Conservation (phyloP, 53 echinoderm and acorn worm genomes). For the Arbacia lixula region DNA sequence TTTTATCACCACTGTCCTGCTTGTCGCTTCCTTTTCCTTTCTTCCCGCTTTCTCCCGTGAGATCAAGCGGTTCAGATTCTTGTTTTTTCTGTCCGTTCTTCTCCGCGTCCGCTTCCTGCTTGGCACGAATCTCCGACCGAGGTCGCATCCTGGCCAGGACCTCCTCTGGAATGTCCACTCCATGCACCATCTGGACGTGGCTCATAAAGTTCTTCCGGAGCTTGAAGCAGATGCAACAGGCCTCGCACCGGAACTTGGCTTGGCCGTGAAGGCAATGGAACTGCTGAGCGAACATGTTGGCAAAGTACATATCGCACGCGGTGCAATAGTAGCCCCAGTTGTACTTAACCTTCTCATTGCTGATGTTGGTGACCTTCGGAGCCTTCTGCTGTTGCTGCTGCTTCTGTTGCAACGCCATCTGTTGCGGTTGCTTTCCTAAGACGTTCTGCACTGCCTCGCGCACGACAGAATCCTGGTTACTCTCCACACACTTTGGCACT, state of each 20-base stretch:
- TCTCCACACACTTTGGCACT: neutral
- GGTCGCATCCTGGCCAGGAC: conserved; percentile 52
- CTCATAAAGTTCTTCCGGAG: conserved; percentile 56
- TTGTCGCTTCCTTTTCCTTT: neutral
- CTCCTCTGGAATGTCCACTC: conserved; percentile 56
- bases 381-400: conserved; percentile 5
- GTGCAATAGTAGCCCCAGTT: conserved; percentile 61
- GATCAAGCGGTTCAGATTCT: conserved; percentile 27
- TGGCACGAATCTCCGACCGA: conserved; percentile 41
- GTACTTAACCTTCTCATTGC: conserved; percentile 50
- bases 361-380: conserved; percentile 42
- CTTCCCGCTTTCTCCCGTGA: conserved; percentile 19
- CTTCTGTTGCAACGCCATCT: neutral
- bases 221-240: conserved; percentile 56
- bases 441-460: too few relatives aligned
- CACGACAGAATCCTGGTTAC: too few relatives aligned
- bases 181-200: conserved; percentile 52
- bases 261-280: conserved; percentile 51
- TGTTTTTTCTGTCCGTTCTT: conserved; percentile 20
- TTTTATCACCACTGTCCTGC: neutral
- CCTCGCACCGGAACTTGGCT: conserved; percentile 54
- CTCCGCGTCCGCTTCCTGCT: conserved; percentile 42
- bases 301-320: conserved; percentile 56
- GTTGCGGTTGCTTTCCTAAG: conserved; percentile 3
- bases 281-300: conserved; percentile 58